Evolutionary conservation across 1,140 invertebrate genomes (phyloP), one percentile per base, ranked within the genome.

Genomic region (Pinna nobilis): DNA sequence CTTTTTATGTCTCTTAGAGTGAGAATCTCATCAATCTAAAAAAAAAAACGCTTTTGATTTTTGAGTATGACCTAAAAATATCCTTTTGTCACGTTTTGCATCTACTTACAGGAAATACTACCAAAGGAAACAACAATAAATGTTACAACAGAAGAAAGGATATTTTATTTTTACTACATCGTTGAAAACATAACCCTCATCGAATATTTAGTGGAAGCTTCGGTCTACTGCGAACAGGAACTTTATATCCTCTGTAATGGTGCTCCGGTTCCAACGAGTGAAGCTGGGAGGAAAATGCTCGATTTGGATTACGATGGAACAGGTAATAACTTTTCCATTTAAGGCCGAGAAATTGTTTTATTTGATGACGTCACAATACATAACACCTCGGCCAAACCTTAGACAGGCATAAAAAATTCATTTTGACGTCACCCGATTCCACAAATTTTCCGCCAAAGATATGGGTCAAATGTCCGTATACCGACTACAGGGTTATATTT

Each of bases 191-290:
- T 73, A 13, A 39, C 55, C 4, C 47, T 61, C 13, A 70, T 80
- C 11, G 25, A 47, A 1, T 13, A 49, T 18, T 50, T 78, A 1
- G 77, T 82, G 1, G 28, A 70, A 5, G 37, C 63, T 15, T 64
- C 80, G 15, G 64, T 67, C n/a, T 83, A 79, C 44, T 83, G 82
- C 71, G 76, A 74, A 41, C 82, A 83, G 37, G 66, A 71, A 33
- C 39, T 83, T 18, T 76, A 66, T 7, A n/a, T 83, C 7, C 32
- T 79, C 6, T 80, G 82, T 74, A 49, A 66, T 4, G 59, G 76
- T 53, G 61, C 74, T 11, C 6, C 68, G 18, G 20, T 55, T 4
- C 51, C 67, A 13, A 41, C 67, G 6, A 53, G 50, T 23, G 30
- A 65, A 5, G 18, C 28, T 1, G 67, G 66, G 3, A 44, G 68